Percentiles rank a stretch among this genome's conserved stretches.
Conservation (phyloP, 2,888 invertebrate genomes). For the Rhagophthalmus giganteus region DNA sequence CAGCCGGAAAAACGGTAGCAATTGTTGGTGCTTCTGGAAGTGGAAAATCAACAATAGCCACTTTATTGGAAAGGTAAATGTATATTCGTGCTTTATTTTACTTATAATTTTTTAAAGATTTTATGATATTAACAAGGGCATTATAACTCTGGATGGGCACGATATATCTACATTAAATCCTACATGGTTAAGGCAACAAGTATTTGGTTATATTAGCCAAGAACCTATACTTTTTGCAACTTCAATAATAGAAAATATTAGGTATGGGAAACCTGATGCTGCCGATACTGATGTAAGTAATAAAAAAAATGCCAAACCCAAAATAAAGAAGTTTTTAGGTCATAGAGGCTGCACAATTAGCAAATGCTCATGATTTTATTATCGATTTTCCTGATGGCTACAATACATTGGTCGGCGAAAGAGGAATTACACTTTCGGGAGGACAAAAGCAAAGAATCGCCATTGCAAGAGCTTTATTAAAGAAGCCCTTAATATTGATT, state of each 20-base stretch:
- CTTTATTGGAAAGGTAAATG: slow-evolving; percentile 77
- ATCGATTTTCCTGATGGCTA: slow-evolving; percentile 79
- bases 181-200: slow-evolving; percentile 81
- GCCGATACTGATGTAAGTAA: slow-evolving; percentile 65
- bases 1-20: slow-evolving; percentile 87
- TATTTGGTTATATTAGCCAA: slow-evolving; percentile 88
- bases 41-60: slow-evolving; percentile 92
- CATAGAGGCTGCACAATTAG: slow-evolving; percentile 76
- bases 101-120: slow-evolving; percentile 68
- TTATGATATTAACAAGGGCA: slow-evolving; percentile 76
- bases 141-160: slow-evolving; percentile 74
- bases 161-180: slow-evolving; percentile 74
- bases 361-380: slow-evolving; percentile 94
- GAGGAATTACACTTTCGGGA: slow-evolving; percentile 89
- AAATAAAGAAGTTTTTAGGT: slow-evolving; percentile 58
- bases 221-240: slow-evolving; percentile 94
- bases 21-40: slow-evolving; percentile 93
- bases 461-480: slow-evolving; percentile 90
- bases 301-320: slow-evolving; percentile 1
- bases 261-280: slow-evolving; percentile 79
- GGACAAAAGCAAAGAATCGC: slow-evolving; percentile 95
- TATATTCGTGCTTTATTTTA: not conserved
- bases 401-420: slow-evolving; percentile 83
- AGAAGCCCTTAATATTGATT: slow-evolving; percentile 84
- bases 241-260: slow-evolving; percentile 88